Evolutionary conservation across 2,797 vertebrate species (phyloP).

Genomic region (Gallinago nigripennis): DNA sequence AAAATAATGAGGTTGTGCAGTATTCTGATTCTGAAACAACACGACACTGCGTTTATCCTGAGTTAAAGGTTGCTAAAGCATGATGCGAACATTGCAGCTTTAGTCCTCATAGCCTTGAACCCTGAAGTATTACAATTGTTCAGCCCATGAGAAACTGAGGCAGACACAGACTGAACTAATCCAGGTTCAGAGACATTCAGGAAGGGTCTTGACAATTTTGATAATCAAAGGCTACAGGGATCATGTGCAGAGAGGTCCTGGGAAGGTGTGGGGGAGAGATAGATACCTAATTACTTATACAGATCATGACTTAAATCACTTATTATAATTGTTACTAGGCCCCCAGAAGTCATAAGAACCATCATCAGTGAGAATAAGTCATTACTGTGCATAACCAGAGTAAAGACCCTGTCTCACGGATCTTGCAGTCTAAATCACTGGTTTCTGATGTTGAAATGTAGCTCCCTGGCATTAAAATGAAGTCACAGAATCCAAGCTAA

Average conservation of each 20-base stretch:
- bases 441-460: background rate
- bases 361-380: background rate
- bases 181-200: background rate
- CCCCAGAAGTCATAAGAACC: background rate
- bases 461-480: background rate
- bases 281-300: background rate
- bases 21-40: background rate
- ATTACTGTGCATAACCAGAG: background rate
- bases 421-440: background rate
- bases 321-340: background rate
- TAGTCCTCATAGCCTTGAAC: background rate
- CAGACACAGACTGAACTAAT: background rate
- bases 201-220: background rate
- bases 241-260: background rate
- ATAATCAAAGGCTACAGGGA: background rate
- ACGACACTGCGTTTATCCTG: background rate
- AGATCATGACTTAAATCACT: background rate
- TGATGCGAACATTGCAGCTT: background rate
- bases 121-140: background rate
- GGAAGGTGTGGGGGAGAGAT: background rate
- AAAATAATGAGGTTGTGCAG: background rate
- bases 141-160: background rate
- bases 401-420: background rate
- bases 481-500: background rate
- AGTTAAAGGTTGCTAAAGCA: background rate